phyloP scores from a whole-genome alignment of 2,797 vertebrate species.

The Chloroceryle amazona region DNA sequence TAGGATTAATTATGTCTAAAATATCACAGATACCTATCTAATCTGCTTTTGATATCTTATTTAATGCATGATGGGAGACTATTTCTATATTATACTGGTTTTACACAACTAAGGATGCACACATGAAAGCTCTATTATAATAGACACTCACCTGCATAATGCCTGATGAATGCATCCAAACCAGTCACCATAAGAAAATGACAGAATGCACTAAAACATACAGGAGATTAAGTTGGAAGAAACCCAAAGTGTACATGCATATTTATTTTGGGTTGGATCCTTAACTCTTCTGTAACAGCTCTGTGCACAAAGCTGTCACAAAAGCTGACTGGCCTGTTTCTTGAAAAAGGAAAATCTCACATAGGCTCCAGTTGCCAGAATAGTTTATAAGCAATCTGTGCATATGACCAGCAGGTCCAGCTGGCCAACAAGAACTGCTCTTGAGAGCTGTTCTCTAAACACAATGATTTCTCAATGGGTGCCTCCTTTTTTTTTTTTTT shows the following conservation, averaged over 20 bases:
- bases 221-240: background rate
- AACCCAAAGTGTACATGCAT: background rate
- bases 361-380: background rate
- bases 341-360: background rate
- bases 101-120: background rate
- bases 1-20: background rate
- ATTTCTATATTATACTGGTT: background rate
- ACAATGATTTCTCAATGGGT: background rate
- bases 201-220: background rate
- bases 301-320: background rate
- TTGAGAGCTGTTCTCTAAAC: rapidly evolving
- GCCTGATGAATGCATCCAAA: background rate
- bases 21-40: background rate
- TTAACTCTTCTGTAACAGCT: background rate
- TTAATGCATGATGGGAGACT: background rate
- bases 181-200: background rate
- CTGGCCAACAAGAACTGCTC: background rate
- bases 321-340: background rate
- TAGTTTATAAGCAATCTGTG: background rate
- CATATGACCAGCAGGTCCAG: background rate
- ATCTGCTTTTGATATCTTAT: background rate
- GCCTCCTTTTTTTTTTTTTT: too few species aligned
- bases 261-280: background rate
- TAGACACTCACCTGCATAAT: background rate
- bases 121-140: background rate